phyloP scores from a whole-genome alignment of 1,140 invertebrate species.

The Zaprionus ghesquierei region DNA sequence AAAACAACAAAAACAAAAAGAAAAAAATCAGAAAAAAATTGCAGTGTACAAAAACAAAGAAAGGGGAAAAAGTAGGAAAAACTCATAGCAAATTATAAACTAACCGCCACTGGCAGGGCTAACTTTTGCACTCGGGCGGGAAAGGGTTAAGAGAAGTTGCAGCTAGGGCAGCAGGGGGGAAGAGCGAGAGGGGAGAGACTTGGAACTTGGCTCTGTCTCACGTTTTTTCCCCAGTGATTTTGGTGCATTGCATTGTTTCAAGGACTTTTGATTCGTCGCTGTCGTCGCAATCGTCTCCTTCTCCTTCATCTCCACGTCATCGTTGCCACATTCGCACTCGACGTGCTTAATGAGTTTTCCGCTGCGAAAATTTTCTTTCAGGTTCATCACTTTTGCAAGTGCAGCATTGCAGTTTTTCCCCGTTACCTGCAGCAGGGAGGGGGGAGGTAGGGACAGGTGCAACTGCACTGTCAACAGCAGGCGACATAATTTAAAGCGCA shows the following conservation, averaged over 20 bases:
- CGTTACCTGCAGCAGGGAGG: conserved; percentile 26
- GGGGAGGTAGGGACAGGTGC: neutral
- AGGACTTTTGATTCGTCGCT: conserved; percentile 73
- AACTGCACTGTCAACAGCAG: conserved; percentile 47
- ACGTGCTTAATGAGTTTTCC: conserved; percentile 81
- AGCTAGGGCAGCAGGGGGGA: neutral
- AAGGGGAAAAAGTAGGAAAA: conserved; percentile 1
- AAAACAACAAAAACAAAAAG: neutral
- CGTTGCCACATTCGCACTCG: conserved; percentile 62
- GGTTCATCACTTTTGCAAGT: conserved; percentile 78
- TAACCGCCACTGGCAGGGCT: conserved; percentile 31
- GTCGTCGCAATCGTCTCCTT: conserved; percentile 38
- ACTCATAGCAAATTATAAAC: conserved; percentile 46
- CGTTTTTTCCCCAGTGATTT: conserved; percentile 44
- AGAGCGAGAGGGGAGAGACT: neutral
- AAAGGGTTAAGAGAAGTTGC: neutral
- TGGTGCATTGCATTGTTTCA: conserved; percentile 68
- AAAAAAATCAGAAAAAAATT: neutral
- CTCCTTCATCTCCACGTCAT: too few relatives aligned
- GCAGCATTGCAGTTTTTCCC: conserved; percentile 64
- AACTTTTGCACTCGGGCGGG: conserved; percentile 21
- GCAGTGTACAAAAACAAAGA: neutral
- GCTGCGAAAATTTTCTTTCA: conserved; percentile 72
- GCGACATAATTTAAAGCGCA: conserved; percentile 76
- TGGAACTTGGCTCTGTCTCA: conserved; percentile 9